Evolutionary conservation across 2,888 invertebrate genomes (phyloP).

Genomic region (Drosophila subquinaria): DNA sequence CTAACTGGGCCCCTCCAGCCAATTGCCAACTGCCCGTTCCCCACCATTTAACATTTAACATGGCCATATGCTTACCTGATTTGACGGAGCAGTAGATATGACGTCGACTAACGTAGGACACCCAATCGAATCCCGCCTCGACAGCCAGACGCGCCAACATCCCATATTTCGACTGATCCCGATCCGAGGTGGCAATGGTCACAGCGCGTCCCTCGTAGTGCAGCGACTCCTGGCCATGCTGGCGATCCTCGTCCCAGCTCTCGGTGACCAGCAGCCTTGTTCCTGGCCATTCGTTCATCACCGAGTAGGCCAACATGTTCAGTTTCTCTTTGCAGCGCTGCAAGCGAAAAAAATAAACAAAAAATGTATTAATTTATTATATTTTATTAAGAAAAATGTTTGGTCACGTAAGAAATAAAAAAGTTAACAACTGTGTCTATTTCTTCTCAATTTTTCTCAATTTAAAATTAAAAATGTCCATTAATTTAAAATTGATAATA

Average conservation of each 20-base stretch:
- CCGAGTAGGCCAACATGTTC: slow-evolving; percentile 96
- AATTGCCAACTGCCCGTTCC: slow-evolving; percentile 20
- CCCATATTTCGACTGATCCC: slow-evolving; percentile 96
- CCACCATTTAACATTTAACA: slow-evolving; percentile 38
- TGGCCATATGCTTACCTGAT: slow-evolving; percentile 90
- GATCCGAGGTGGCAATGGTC: slow-evolving; percentile 97
- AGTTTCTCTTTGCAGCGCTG: slow-evolving; percentile 98
- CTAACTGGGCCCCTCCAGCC: slow-evolving; percentile 61
- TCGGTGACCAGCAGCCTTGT: slow-evolving; percentile 96
- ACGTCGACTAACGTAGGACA: slow-evolving; percentile 96
- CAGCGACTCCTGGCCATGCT: slow-evolving; percentile 90
- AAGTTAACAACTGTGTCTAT: no score
- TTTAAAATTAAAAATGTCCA: no score
- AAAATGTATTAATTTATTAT: slow-evolving; percentile 40
- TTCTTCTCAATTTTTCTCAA: no score
- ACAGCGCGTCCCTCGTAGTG: slow-evolving; percentile 99
- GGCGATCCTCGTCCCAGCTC: slow-evolving; percentile 97
- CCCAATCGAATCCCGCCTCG: slow-evolving; percentile 99
- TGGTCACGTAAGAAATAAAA: neutral
- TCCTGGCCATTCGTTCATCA: slow-evolving; percentile 99
- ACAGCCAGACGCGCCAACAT: slow-evolving; percentile 98
- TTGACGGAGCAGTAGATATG: slow-evolving; percentile 99
- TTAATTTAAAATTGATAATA: no score
- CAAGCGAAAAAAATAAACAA: neutral
- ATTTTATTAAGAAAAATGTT: neutral